Evolutionary conservation across 2,797 vertebrate species (phyloP), one percentile per base, ranked within the genome.

Genomic region (Pitangus sulphuratus): DNA sequence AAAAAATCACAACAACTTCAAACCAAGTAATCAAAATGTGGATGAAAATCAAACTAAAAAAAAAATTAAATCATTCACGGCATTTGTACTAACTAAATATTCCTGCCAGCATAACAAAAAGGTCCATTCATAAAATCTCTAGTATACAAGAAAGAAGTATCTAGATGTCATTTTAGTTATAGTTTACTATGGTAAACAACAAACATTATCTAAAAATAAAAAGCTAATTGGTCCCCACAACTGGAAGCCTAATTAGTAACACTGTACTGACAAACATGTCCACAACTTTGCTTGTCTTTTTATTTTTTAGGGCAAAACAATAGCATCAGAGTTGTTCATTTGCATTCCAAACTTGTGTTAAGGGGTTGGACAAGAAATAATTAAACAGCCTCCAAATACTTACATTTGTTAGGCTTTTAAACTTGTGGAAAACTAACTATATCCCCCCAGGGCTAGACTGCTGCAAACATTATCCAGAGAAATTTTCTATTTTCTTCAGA

Each of bases 371-470:
- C 40, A 90, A 83, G 42, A 92, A 96, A 79, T 84, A 89, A 84
- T 82, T 89, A 80, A 89, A 48, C 17, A 57, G 54, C 10, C 54
- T 78, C 44, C 70, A 89, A 93, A 87, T 37, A 72, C 69, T 90
- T 74, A 40, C 4, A 82, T 95, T 78, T 58, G 57, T 89, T 89
- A 91, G 60, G 42, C 65, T 87, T 81, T 92, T 70, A 84, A 86
- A 95, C 31, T 91, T 84, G n/a, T 71, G 64, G 65, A 57, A 92
- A 93, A 88, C 48, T 75, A 84, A 92, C 50, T 26, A 48, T 22
- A 91, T 20, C 9, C 78, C 87, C 75, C 58, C 61, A 69, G 68
- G 82, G 50, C 50, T 75, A 42, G 91, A 87, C 37, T 77, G 47
- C 20, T 80, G 48, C 44, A 92, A 77, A 58, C 69, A 51, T 68